Base-by-base conservation (phyloP, 2,113 vertebrate genomes). In the Paradisaea rubra region DNA sequence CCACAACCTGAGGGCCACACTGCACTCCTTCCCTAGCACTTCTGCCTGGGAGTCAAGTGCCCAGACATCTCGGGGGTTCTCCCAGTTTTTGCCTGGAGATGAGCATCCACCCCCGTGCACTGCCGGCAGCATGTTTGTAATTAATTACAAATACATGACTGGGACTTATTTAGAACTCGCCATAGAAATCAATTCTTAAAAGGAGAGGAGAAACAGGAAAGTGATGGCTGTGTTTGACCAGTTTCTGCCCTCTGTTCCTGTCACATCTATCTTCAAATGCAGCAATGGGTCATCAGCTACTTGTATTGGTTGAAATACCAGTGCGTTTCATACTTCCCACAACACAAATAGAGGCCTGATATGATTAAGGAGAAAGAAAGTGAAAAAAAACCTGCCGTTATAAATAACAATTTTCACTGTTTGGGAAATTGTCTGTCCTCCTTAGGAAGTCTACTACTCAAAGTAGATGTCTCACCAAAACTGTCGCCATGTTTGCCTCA, bases 81-180 rank as follows among this genome's bases (percentile, higher is more conserved):
- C 30, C 8, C 39, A 31, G 13, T 30, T 88, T 42, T 47, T 31
- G 5, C 9, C 35, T n/a, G 10, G 22, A 41, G 12, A 45, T 6
- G 2, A 63, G 24, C 9, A 16, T 41, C 9, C 9, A 0, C 2
- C 7, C 9, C 35, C 1, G 0, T 0, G 0, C 30, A 17, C 17
- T 30, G 16, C 35, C 3, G 0, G 17, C n/a, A 71, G 10, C 22
- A 33, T 2, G 8, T 33, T 44, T 33, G 10, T 14, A 47, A 41
- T 37, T 37, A 52, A 65, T 59, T 35, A 47, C 12, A 45, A 69
- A 25, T 33, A 53, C 30, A 69, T 15, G 13, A 25, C 7, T 15
- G 7, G 19, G 35, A 70, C 16, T 47, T 71, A 19, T 7, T 65
- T 66, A 77, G 45, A 86, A 60, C 9, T 49, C 23, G 7, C 7